These are phyloP conservation scores for Drosophila tani DNA, from an alignment of 1,140 invertebrate genomes.

Conservation along the genomic window DNA sequence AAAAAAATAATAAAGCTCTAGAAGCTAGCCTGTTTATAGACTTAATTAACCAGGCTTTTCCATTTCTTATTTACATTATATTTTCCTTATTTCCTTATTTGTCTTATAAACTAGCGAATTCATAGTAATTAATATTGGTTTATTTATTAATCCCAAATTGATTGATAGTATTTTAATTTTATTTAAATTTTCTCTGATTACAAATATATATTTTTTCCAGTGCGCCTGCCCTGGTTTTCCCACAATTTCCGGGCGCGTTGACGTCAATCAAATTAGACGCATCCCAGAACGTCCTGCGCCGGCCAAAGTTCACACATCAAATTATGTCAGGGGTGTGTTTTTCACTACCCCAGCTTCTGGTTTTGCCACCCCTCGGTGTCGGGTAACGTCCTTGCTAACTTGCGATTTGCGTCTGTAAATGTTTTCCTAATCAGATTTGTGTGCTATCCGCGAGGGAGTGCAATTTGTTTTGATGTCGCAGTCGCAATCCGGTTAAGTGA, in stretches of 20 bases:
- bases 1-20: too few relatives aligned
- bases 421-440: constrained; percentile 81
- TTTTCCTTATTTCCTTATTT: too few relatives aligned
- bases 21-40: too few relatives aligned
- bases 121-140: too few relatives aligned
- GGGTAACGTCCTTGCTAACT: constrained; percentile 58
- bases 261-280: constrained; percentile 77
- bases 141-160: too few relatives aligned
- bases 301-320: constrained; percentile 76
- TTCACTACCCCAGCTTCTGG: background rate
- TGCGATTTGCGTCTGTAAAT: constrained; percentile 81
- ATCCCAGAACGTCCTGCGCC: constrained; percentile 10
- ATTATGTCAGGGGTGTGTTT: constrained; percentile 54
- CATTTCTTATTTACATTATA: too few relatives aligned
- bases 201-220: background rate
- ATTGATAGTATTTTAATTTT: background rate
- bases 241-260: constrained; percentile 65
- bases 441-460: constrained; percentile 64
- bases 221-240: constrained; percentile 42
- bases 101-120: too few relatives aligned
- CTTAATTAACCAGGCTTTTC: too few relatives aligned
- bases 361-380: background rate
- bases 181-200: background rate
- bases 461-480: constrained; percentile 80
- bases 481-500: constrained; percentile 70